Percentiles rank a stretch among this genome's conserved stretches.
These are phyloP conservation scores for Laterallus jamaicensis DNA, from an alignment of 2,113 vertebrate species.

Conservation along the genomic window DNA sequence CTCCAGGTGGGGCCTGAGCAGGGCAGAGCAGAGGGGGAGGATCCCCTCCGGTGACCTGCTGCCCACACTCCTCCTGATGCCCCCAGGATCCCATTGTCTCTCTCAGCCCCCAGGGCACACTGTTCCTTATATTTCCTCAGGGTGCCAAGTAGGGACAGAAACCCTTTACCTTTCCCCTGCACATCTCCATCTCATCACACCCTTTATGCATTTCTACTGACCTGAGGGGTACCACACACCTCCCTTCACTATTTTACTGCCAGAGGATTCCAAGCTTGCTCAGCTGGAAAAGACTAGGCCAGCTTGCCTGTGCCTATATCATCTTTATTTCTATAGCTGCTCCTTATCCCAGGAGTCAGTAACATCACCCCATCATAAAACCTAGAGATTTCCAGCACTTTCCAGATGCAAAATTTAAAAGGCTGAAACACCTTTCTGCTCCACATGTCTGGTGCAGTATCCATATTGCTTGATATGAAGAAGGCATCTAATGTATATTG, in stretches of 20 bases:
- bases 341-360: neutral
- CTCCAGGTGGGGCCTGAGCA: no score
- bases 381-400: neutral
- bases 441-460: rapidly evolving
- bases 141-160: neutral
- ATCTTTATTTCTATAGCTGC: neutral
- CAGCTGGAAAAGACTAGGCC: neutral
- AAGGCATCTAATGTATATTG: neutral
- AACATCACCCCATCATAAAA: no score
- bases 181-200: neutral
- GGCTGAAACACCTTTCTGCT: neutral
- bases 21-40: no score
- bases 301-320: neutral
- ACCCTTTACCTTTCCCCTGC: neutral
- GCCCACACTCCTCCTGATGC: no score
- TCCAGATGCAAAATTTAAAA: neutral
- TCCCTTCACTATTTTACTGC: neutral
- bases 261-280: neutral
- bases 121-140: no score
- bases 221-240: neutral
- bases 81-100: no score
- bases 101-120: no score
- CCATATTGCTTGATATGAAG: neutral
- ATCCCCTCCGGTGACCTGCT: no score
- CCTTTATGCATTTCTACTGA: neutral